Percentiles rank a stretch among this genome's conserved stretches.
Conservation (phyloP, 2,113 vertebrate species). For the Tamias sibiricus region DNA sequence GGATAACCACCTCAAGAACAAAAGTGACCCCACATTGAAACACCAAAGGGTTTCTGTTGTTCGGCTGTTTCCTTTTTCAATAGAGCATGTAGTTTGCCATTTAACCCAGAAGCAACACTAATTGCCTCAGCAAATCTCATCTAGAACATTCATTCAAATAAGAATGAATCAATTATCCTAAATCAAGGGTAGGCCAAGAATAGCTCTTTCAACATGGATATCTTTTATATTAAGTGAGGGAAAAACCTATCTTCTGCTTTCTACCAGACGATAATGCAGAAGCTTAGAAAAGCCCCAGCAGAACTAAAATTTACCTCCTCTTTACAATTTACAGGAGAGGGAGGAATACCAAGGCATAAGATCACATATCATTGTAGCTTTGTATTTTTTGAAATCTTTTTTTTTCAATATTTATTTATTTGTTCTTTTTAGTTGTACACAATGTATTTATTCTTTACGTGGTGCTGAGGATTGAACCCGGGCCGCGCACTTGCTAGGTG, state of each 20-base stretch:
- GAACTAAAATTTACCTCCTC: neutral
- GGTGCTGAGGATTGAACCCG: too few relatives aligned
- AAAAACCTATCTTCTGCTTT: neutral
- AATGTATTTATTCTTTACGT: too few relatives aligned
- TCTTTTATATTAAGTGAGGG: neutral
- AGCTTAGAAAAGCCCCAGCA: neutral
- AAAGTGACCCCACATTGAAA: neutral
- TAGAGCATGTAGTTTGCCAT: neutral
- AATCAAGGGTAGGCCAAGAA: neutral
- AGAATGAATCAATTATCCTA: neutral
- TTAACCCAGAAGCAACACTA: constrained; percentile 15
- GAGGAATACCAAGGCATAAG: neutral
- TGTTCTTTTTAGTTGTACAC: too few relatives aligned
- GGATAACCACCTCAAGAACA: neutral
- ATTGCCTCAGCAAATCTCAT: constrained; percentile 22
- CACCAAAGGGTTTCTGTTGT: neutral
- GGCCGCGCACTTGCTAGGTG: too few relatives aligned
- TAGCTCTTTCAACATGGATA: neutral
- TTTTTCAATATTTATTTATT: too few relatives aligned
- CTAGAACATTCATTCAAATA: neutral
- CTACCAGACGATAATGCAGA: constrained; percentile 5
- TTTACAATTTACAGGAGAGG: neutral
- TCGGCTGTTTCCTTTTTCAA: constrained; percentile 22
- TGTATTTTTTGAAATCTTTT: constrained; percentile 61
- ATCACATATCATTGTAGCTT: neutral